phyloP scores from a whole-genome alignment of 2,113 vertebrate species.

The Mungos mungo region DNA sequence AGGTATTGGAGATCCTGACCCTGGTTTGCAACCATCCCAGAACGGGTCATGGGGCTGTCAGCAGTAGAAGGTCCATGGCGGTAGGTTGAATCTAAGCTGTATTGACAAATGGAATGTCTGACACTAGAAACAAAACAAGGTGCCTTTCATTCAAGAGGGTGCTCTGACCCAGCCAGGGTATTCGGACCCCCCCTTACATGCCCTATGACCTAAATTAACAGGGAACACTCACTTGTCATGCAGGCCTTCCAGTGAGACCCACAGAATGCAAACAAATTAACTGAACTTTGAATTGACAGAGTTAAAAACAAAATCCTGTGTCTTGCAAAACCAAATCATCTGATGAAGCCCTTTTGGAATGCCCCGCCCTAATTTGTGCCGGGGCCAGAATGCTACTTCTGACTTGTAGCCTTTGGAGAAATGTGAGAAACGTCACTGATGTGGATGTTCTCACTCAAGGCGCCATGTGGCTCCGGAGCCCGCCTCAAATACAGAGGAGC shows the following conservation, averaged over 20 bases:
- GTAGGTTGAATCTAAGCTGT: neutral
- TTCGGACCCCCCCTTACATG: neutral
- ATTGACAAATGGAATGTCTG: neutral
- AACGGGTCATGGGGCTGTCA: neutral
- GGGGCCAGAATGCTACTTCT: neutral
- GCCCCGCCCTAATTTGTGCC: neutral
- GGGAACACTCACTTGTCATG: neutral
- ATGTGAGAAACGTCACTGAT: neutral
- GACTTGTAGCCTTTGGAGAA: neutral
- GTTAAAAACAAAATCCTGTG: neutral
- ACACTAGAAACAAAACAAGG: neutral
- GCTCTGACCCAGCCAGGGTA: neutral
- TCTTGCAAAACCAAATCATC: constrained; percentile 1
- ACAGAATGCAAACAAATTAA: constrained; percentile 31
- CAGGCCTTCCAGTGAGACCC: neutral
- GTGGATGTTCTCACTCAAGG: neutral
- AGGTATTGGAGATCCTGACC: neutral
- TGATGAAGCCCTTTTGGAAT: neutral
- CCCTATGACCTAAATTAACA: neutral
- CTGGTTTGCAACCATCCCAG: neutral
- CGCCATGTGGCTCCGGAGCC: neutral
- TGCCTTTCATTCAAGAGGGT: neutral
- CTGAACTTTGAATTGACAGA: constrained; percentile 22
- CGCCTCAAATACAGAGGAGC: neutral
- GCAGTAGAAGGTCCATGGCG: neutral